Evolutionary conservation across 23 tunicate genomes (phyloP).

Genomic region (Ciona savignyi): DNA sequence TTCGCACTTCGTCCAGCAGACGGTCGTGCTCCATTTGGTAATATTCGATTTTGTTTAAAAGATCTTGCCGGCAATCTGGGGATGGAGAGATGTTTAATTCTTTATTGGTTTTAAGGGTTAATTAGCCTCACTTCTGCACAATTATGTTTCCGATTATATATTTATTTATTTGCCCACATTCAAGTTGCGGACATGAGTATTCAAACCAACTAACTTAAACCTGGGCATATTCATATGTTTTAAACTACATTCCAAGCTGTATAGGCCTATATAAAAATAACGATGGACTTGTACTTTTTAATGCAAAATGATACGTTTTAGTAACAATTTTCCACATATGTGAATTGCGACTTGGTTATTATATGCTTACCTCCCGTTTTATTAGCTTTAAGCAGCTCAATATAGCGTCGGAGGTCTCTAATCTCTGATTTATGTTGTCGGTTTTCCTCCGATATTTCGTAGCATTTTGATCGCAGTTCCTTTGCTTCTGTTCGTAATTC

Average conservation of each 20-base stretch:
- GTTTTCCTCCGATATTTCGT: conserved; percentile 78
- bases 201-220: no score
- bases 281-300: no score
- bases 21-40: conserved; percentile 96
- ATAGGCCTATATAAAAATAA: no score
- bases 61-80: conserved; percentile 81
- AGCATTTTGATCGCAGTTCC: conserved; percentile 37
- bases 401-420: conserved; percentile 65
- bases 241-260: no score
- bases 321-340: neutral
- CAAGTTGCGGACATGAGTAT: no score
- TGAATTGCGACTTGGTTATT: neutral
- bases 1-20: conserved; percentile 72
- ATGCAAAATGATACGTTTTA: no score
- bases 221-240: no score
- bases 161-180: no score
- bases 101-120: no score
- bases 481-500: conserved; percentile 72
- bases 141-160: no score
- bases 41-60: conserved; percentile 82
- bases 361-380: conserved; percentile 46
- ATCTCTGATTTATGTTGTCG: conserved; percentile 68
- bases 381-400: conserved; percentile 50
- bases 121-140: no score
- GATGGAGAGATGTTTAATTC: no score